Conservation (phyloP, 2,888 invertebrate species). For the Megalurothrips usitatus region DNA sequence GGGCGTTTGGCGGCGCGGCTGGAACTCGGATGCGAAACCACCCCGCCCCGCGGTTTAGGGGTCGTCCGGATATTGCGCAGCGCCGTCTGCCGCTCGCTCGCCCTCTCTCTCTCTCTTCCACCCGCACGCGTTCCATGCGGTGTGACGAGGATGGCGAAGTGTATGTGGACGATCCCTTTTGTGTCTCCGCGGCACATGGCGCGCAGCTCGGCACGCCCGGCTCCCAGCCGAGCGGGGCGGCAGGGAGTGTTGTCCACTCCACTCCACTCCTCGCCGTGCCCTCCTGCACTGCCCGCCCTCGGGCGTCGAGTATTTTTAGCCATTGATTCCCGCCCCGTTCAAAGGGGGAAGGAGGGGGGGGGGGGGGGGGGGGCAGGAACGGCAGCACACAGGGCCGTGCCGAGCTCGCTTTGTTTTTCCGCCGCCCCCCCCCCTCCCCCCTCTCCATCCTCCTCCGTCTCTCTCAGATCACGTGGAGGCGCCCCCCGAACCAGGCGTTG, state of each 20-base stretch:
- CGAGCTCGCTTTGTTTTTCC: not conserved
- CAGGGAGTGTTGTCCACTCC: not conserved
- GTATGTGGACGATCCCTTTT: no score
- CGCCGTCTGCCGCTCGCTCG: no score
- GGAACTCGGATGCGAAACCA: no score
- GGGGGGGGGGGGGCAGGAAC: not conserved
- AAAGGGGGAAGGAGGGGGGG: not conserved
- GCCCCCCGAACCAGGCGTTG: not conserved
- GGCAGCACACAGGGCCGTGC: not conserved
- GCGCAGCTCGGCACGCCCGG: no score
- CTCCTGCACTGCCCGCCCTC: not conserved
- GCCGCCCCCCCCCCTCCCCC: not conserved
- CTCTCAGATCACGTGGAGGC: not conserved
- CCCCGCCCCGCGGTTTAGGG: no score
- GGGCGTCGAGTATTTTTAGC: conserved; percentile 1
- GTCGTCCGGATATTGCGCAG: no score
- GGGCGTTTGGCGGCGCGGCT: no score
- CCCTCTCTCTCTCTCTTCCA: no score
- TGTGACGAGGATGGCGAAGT: no score
- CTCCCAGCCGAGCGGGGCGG: not conserved
- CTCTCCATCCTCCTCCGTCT: not conserved
- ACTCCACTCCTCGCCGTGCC: not conserved
- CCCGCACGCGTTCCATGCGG: no score
- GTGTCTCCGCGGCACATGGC: no score
- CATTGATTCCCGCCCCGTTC: conserved; percentile 2